Percentiles rank a stretch among this genome's conserved stretches.
phyloP scores from a whole-genome alignment of 2,797 vertebrate species.

The Hippocampus kuda region DNA sequence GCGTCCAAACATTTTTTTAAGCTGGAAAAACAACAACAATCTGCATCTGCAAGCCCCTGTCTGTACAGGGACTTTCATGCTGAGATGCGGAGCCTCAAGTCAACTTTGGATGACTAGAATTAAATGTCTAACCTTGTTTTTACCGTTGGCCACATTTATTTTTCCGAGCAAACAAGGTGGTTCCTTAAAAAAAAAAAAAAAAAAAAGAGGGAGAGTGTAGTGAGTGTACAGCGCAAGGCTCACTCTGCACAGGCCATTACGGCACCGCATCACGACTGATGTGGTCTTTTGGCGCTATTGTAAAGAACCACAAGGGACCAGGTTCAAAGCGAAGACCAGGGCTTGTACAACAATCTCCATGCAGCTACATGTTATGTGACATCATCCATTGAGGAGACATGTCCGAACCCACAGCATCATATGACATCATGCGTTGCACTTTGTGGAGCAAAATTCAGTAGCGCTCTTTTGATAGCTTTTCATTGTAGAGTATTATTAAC shows the following conservation, averaged over 20 bases:
- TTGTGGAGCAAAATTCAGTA: not conserved
- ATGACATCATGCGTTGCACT: not conserved
- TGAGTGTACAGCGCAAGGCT: slow-evolving; percentile 29
- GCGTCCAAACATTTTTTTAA: slow-evolving; percentile 36
- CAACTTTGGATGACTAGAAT: slow-evolving; percentile 40
- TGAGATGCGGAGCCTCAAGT: slow-evolving; percentile 23
- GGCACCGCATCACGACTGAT: slow-evolving; percentile 49
- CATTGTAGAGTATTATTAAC: not conserved
- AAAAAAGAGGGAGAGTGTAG: slow-evolving; percentile 20
- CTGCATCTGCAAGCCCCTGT: slow-evolving; percentile 31
- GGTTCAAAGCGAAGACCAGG: not conserved
- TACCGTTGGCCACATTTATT: slow-evolving; percentile 34
- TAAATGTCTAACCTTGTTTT: slow-evolving; percentile 53
- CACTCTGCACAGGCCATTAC: slow-evolving; percentile 57
- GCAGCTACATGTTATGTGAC: not conserved
- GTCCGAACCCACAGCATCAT: not conserved
- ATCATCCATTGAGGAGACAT: not conserved
- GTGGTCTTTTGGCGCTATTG: slow-evolving; percentile 56
- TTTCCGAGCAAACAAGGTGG: slow-evolving; percentile 12
- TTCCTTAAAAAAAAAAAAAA: slow-evolving; percentile 17
- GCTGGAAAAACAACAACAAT: slow-evolving; percentile 31
- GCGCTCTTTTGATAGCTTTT: not conserved
- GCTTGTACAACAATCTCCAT: not conserved
- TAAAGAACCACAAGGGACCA: slow-evolving; percentile 59
- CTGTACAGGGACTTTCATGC: slow-evolving; percentile 13